Evolutionary conservation across 2,888 invertebrate species (phyloP).

Genomic region (Schizotus pectinicornis): DNA sequence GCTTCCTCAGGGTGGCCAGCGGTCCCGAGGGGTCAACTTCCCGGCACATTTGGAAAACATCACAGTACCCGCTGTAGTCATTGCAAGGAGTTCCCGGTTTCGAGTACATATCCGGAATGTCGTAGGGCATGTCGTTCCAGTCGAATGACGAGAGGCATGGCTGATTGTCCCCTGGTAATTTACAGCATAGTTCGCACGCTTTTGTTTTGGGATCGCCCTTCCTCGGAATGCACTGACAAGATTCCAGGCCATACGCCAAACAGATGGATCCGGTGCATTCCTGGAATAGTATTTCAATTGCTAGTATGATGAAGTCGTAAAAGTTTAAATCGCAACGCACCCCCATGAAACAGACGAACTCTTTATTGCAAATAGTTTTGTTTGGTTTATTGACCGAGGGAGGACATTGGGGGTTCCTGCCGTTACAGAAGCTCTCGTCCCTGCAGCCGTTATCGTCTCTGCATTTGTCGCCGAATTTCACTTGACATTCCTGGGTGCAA

Average conservation of each 20-base stretch:
- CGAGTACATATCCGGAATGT: conserved; percentile 91
- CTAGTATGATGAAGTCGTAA: not conserved
- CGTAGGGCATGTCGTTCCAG: conserved; percentile 88
- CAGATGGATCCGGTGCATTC: conserved; percentile 99
- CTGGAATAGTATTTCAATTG: conserved; percentile 57
- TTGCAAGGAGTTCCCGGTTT: conserved; percentile 95
- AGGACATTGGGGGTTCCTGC: conserved; percentile 88
- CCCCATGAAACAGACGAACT: conserved; percentile 97
- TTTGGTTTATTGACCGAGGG: conserved; percentile 91
- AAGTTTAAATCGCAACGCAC: conserved; percentile 64
- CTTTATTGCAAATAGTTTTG: conserved; percentile 94
- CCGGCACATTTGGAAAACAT: conserved; percentile 78
- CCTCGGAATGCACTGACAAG: conserved; percentile 89
- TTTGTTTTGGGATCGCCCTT: conserved; percentile 81
- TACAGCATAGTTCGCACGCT: conserved; percentile 93
- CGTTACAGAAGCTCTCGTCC: conserved; percentile 91
- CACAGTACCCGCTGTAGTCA: conserved; percentile 87
- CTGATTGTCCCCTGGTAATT: conserved; percentile 80
- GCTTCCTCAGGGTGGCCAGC: conserved; percentile 83
- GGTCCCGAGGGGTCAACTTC: conserved; percentile 95
- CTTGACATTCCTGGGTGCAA: conserved; percentile 85
- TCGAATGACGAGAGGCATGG: conserved; percentile 88
- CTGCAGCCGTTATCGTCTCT: conserved; percentile 93
- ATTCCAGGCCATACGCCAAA: conserved; percentile 92
- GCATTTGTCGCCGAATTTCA: conserved; percentile 87